Conservation (phyloP, 2,113 vertebrate species). For the Boulengeromyrus knoepffleri region DNA sequence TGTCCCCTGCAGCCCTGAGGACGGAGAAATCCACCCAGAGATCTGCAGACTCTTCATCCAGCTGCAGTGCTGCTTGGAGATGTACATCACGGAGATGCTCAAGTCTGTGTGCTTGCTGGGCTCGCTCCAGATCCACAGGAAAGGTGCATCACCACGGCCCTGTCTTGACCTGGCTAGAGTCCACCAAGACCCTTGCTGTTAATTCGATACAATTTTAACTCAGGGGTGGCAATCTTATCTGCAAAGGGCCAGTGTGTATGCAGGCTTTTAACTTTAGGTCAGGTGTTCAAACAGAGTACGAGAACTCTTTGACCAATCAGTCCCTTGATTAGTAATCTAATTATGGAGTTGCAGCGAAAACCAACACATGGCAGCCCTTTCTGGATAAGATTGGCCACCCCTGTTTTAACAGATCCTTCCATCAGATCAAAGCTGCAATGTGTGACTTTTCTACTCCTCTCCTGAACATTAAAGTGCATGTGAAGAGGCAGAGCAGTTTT, state of each 20-base stretch:
- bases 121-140: conserved; percentile 91
- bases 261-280: background rate
- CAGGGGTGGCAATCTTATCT: background rate
- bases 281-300: background rate
- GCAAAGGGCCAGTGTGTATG: background rate
- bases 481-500: too few relatives aligned
- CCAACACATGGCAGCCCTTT: background rate
- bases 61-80: conserved; percentile 95
- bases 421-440: background rate
- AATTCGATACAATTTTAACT: background rate
- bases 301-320: background rate
- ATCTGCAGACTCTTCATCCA: conserved; percentile 96
- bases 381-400: background rate
- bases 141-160: conserved; percentile 63
- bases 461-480: background rate
- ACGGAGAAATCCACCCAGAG: conserved; percentile 95
- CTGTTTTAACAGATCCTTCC: background rate
- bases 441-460: background rate
- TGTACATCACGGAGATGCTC: conserved; percentile 98
- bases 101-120: conserved; percentile 92
- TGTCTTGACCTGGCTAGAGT: background rate
- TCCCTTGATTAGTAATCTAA: background rate
- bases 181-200: too few relatives aligned
- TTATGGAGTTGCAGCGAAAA: background rate
- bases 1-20: conserved; percentile 75